These are phyloP conservation scores for Nemapogon koenigi DNA, from an alignment of 2,888 invertebrate genomes.

Conservation along the genomic window DNA sequence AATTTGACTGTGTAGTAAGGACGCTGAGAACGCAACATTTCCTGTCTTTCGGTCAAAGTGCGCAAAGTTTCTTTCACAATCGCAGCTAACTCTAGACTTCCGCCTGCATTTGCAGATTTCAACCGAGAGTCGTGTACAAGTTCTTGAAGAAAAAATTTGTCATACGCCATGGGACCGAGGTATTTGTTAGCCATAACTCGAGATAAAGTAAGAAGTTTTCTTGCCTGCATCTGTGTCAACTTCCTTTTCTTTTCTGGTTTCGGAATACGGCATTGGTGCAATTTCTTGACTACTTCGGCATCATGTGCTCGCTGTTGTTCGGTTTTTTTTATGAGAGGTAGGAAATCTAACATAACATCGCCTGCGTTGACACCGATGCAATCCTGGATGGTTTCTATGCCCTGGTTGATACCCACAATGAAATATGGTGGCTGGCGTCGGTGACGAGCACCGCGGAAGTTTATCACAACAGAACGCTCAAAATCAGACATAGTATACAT, in stretches of 20 bases:
- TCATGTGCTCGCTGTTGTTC: slow-evolving; percentile 30
- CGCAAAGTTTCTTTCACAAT: slow-evolving; percentile 37
- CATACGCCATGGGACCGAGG: slow-evolving; percentile 54
- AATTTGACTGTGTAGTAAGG: slow-evolving; percentile 51
- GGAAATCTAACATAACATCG: slow-evolving; percentile 45
- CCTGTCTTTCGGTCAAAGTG: slow-evolving; percentile 44
- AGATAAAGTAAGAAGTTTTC: slow-evolving; percentile 38
- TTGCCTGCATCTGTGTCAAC: slow-evolving; percentile 48
- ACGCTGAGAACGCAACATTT: slow-evolving; percentile 47
- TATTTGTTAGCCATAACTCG: slow-evolving; percentile 56
- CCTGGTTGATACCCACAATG: slow-evolving; percentile 52
- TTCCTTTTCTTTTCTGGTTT: slow-evolving; percentile 32
- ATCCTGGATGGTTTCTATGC: slow-evolving; percentile 51
- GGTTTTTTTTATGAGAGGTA: slow-evolving; percentile 43
- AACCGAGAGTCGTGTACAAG: slow-evolving; percentile 38
- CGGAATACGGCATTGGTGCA: slow-evolving; percentile 44
- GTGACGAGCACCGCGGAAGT: slow-evolving; percentile 36
- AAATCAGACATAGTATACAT: slow-evolving; percentile 56
- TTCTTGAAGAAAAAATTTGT: slow-evolving; percentile 48
- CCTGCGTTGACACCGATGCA: slow-evolving; percentile 52
- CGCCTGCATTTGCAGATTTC: slow-evolving; percentile 40
- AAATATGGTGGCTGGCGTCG: slow-evolving; percentile 51
- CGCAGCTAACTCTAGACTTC: slow-evolving; percentile 30
- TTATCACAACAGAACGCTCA: slow-evolving; percentile 52
- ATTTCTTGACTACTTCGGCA: slow-evolving; percentile 26